phyloP scores from a whole-genome alignment of 2,888 invertebrate species.

The Dicycla oo region DNA sequence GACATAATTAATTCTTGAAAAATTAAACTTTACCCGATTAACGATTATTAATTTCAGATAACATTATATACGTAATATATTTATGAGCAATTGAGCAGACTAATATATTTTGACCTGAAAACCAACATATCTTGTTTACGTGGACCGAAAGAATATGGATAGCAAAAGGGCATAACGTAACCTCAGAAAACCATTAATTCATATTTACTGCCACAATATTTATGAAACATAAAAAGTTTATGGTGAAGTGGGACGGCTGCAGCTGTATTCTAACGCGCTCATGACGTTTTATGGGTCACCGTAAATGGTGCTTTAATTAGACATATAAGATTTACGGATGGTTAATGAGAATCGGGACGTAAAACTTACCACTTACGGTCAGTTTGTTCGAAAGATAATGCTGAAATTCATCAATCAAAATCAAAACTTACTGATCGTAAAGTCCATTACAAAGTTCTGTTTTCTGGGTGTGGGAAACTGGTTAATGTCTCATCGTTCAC shows the following conservation, averaged over 20 bases:
- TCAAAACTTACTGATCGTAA: not conserved
- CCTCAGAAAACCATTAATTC: constrained; percentile 86
- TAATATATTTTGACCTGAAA: constrained; percentile 68
- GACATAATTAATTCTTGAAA: constrained; percentile 12
- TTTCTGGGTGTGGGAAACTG: constrained; percentile 8
- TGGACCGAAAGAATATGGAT: constrained; percentile 75
- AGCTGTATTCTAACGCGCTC: constrained; percentile 78
- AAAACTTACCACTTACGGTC: constrained; percentile 6
- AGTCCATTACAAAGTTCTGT: constrained; percentile 23
- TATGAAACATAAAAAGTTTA: constrained; percentile 89
- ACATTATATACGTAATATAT: constrained; percentile 72
- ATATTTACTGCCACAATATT: constrained; percentile 86
- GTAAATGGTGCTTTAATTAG: constrained; percentile 83
- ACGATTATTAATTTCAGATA: constrained; percentile 67
- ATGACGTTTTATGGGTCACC: constrained; percentile 82
- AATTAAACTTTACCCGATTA: constrained; percentile 18
- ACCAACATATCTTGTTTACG: constrained; percentile 77
- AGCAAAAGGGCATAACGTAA: constrained; percentile 77
- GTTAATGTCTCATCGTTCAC: constrained; percentile 17
- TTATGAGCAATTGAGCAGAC: constrained; percentile 69
- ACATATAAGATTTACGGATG: constrained; percentile 60
- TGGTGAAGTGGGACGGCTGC: constrained; percentile 83
- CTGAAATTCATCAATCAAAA: constrained; percentile 32
- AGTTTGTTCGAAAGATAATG: not conserved
- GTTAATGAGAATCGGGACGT: constrained; percentile 48